These are phyloP conservation scores for Psilopogon haemacephalus DNA, from an alignment of 2,113 vertebrate genomes.

Conservation along the genomic window DNA sequence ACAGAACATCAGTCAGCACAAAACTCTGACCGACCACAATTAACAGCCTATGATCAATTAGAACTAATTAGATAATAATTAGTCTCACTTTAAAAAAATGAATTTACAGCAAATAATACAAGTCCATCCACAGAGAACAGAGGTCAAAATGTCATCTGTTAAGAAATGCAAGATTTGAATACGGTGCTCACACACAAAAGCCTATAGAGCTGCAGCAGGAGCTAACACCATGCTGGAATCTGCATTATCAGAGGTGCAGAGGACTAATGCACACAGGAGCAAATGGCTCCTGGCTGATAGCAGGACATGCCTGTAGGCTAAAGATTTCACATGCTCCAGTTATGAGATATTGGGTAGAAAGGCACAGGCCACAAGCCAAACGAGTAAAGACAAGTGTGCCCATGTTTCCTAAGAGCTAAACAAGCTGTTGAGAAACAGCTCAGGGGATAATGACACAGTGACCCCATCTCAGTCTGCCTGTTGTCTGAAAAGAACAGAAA, in stretches of 20 bases:
- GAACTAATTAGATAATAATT: not conserved
- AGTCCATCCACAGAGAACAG: not conserved
- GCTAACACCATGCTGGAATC: not conserved
- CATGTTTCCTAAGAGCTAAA: not conserved
- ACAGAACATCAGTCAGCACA: not conserved
- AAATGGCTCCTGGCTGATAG: not conserved
- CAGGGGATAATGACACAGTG: not conserved
- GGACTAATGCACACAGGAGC: not conserved
- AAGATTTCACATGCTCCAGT: constrained; percentile 50
- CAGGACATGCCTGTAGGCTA: not conserved
- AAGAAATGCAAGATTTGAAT: not conserved
- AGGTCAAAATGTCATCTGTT: not conserved
- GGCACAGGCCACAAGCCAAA: constrained; percentile 5
- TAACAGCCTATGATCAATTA: not conserved
- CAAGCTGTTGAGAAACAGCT: not conserved
- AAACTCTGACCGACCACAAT: not conserved
- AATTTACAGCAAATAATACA: not conserved
- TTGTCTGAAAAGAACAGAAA: not conserved
- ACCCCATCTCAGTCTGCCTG: not conserved
- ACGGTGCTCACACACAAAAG: not conserved
- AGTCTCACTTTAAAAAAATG: not conserved
- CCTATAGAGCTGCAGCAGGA: not conserved
- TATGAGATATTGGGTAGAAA: constrained; percentile 26
- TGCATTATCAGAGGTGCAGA: not conserved
- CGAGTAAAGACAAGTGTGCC: constrained; percentile 7